These are phyloP conservation scores for Sinosuthora webbiana DNA, from an alignment of 2,113 vertebrate genomes.

Conservation along the genomic window DNA sequence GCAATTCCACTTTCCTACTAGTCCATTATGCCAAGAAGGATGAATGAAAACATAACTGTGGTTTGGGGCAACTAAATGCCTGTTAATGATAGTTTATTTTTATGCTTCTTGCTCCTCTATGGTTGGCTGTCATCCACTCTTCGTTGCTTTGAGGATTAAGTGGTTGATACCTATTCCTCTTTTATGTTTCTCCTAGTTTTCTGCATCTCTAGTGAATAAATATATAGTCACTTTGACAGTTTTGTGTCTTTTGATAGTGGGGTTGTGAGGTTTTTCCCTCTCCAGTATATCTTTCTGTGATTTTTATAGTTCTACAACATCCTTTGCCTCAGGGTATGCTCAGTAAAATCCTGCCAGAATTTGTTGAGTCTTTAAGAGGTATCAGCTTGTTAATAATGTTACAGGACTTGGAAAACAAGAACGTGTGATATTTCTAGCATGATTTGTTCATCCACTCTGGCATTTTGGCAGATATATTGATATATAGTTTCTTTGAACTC, in stretches of 20 bases:
- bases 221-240: background rate
- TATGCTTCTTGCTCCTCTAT: background rate
- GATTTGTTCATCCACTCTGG: background rate
- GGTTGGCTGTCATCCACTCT: background rate
- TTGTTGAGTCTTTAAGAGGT: background rate
- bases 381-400: constrained; percentile 11
- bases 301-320: constrained; percentile 2
- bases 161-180: background rate
- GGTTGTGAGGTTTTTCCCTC: background rate
- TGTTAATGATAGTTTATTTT: background rate
- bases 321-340: background rate
- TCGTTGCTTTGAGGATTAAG: background rate
- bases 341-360: constrained; percentile 3
- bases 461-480: background rate
- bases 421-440: background rate
- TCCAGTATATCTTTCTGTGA: background rate
- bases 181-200: background rate
- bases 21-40: background rate
- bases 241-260: background rate
- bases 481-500: background rate
- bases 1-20: background rate
- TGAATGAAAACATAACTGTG: background rate
- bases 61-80: background rate
- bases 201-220: background rate
- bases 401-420: background rate